Evolutionary conservation across 2,113 vertebrate species (phyloP).

Genomic region (Equus quagga): DNA sequence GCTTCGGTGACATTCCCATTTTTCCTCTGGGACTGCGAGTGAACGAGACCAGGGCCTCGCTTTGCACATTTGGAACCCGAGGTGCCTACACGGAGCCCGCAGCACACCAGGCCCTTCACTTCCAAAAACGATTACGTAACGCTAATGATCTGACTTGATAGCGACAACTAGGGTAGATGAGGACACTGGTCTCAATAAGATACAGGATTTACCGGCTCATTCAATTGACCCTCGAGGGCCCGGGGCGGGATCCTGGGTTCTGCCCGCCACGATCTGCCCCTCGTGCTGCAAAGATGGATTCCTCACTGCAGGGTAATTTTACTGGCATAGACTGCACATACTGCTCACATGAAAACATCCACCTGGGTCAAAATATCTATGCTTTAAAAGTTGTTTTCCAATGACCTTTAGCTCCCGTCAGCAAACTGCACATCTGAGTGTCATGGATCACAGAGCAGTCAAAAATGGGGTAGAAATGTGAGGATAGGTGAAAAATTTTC

Average conservation of each 20-base stretch:
- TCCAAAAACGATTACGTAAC: background rate
- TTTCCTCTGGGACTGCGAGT: no score
- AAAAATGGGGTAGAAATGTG: no score
- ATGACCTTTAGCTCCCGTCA: background rate
- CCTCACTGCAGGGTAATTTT: background rate
- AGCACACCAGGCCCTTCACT: rapidly evolving
- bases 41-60: background rate
- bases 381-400: background rate
- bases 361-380: background rate
- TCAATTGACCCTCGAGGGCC: rapidly evolving
- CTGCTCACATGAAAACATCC: background rate
- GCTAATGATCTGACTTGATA: rapidly evolving
- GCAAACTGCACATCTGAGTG: no score
- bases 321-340: background rate
- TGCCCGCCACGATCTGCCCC: background rate
- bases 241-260: no score
- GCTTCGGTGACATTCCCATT: background rate
- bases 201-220: rapidly evolving
- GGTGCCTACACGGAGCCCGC: background rate
- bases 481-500: no score
- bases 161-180: background rate
- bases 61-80: background rate
- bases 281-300: background rate
- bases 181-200: background rate
- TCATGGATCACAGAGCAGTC: no score